Evolutionary conservation across 2,888 invertebrate genomes (phyloP).

Genomic region (Pristionchus mayeri): DNA sequence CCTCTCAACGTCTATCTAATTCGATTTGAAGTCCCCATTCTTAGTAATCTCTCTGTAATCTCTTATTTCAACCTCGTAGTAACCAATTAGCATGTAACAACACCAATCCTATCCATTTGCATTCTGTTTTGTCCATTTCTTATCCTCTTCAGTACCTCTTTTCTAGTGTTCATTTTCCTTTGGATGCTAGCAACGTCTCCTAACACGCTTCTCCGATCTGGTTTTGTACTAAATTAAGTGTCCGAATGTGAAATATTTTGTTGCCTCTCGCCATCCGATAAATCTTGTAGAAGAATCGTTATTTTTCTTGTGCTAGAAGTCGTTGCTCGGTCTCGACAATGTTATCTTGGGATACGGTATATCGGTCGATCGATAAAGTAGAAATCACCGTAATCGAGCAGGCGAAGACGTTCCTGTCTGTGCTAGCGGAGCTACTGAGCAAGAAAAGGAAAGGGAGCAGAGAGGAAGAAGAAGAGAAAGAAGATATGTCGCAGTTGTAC

Average conservation of each 20-base stretch:
- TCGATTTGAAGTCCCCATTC: neutral
- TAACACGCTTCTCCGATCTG: neutral
- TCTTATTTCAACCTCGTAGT: neutral
- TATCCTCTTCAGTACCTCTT: neutral
- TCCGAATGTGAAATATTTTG: slow-evolving; percentile 31
- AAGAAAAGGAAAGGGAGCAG: slow-evolving; percentile 2
- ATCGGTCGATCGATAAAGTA: neutral
- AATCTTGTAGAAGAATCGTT: slow-evolving; percentile 20
- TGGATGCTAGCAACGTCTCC: neutral
- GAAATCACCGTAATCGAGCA: neutral
- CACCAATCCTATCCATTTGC: neutral
- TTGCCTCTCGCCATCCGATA: slow-evolving; percentile 7
- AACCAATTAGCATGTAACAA: neutral
- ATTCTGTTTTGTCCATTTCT: slow-evolving; percentile 6
- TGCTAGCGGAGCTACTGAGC: neutral
- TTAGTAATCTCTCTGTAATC: neutral
- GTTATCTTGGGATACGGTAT: slow-evolving; percentile 7
- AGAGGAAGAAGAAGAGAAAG: neutral
- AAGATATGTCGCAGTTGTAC: slow-evolving; percentile 20
- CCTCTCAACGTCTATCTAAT: neutral
- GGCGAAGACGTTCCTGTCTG: slow-evolving; percentile 1
- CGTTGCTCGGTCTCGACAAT: slow-evolving; percentile 32
- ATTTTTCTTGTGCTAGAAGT: neutral
- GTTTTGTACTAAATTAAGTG: slow-evolving; percentile 37
- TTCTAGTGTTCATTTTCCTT: neutral